Percentiles rank a stretch among this genome's conserved stretches.
These are phyloP conservation scores for Phocides pigmalion DNA, from an alignment of 1,140 invertebrate genomes.

Conservation along the genomic window DNA sequence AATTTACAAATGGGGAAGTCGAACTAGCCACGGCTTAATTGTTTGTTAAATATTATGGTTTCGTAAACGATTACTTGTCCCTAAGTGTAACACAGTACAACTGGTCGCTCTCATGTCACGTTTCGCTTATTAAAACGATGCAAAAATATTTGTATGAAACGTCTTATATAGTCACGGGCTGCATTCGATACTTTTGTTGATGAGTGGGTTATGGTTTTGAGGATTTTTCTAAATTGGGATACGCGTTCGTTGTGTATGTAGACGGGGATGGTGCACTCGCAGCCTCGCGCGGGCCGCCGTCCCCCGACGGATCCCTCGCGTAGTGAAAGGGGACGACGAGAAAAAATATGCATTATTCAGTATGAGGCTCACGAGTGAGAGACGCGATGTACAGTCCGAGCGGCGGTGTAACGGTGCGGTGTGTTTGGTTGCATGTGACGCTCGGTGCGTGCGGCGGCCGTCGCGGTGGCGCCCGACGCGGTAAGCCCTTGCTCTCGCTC, in stretches of 20 bases:
- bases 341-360: conserved; percentile 74
- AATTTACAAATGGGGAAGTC: too few relatives aligned
- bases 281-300: too few relatives aligned
- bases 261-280: conserved; percentile 8
- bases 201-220: conserved; percentile 5
- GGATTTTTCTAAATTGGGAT: conserved; percentile 11
- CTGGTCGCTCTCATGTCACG: too few relatives aligned
- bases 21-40: too few relatives aligned
- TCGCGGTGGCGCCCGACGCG: conserved; percentile 47
- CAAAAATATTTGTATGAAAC: conserved; percentile 1
- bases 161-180: too few relatives aligned
- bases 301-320: background rate
- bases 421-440: background rate
- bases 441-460: background rate
- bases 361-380: background rate
- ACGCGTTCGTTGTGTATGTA: conserved; percentile 8
- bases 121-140: background rate
- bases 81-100: too few relatives aligned
- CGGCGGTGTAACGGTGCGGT: background rate
- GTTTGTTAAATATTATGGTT: too few relatives aligned
- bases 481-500: conserved; percentile 55
- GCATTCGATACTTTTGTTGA: background rate
- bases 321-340: conserved; percentile 39
- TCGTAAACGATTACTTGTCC: too few relatives aligned
- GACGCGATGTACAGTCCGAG: too few relatives aligned